phyloP scores from a whole-genome alignment of 2,797 vertebrate genomes.

The Kryptolebias ocellatus region DNA sequence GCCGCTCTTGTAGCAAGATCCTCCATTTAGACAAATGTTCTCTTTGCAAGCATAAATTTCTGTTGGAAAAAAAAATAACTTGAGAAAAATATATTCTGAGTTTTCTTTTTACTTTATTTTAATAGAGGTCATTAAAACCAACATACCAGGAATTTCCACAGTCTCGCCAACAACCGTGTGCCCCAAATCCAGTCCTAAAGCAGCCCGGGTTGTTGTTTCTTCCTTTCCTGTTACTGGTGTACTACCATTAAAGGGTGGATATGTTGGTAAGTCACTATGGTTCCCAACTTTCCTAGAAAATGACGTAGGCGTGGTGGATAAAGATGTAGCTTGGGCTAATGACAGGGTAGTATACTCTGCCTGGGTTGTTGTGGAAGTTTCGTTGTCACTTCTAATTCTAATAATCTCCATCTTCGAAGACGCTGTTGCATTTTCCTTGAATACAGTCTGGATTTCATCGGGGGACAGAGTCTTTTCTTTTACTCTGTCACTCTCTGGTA shows the following conservation, averaged over 20 bases:
- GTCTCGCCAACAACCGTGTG: conserved; percentile 71
- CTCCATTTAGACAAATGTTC: conserved; percentile 90
- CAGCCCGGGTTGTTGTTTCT: conserved; percentile 38
- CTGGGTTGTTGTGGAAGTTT: conserved; percentile 27
- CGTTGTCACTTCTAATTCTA: conserved; percentile 28
- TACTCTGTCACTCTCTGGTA: conserved; percentile 17
- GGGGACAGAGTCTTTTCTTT: conserved; percentile 32
- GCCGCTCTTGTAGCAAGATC: conserved; percentile 87
- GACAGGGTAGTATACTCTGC: conserved; percentile 36
- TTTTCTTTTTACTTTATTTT: conserved; percentile 6
- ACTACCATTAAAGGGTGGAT: conserved; percentile 21
- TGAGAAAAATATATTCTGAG: not conserved
- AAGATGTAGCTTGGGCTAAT: conserved; percentile 26
- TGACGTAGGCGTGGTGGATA: conserved; percentile 24
- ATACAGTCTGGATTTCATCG: conserved; percentile 65
- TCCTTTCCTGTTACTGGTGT: conserved; percentile 23
- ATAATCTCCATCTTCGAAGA: conserved; percentile 37
- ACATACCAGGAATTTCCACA: conserved; percentile 80
- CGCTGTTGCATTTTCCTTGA: conserved; percentile 60
- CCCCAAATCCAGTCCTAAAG: conserved; percentile 43
- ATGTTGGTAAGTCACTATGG: conserved; percentile 15
- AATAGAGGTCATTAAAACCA: conserved; percentile 16
- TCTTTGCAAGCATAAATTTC: conserved; percentile 86
- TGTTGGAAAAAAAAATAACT: conserved; percentile 52
- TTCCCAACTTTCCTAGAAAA: conserved; percentile 32